Base-by-base conservation (phyloP, 2,888 invertebrate genomes). In the Clitarchus hookeri region DNA sequence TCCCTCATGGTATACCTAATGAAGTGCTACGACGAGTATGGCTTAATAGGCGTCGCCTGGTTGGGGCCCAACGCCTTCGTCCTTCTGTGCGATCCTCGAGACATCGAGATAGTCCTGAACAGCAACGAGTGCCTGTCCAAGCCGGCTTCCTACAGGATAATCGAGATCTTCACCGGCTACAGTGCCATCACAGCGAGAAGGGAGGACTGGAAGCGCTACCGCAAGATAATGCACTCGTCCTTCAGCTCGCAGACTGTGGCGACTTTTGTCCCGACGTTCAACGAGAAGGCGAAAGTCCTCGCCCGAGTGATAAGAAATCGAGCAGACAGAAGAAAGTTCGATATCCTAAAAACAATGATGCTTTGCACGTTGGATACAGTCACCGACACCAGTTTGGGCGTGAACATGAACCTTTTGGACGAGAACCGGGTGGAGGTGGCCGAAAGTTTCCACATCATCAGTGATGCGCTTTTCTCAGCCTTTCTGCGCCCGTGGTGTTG, bases 291-390 rank as follows among this genome's bases (percentile, higher is more conserved):
- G 23, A 44, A 53, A 25, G 79, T 85, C 44, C 82, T 87, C 26
- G 65, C 86, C 53, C 44, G 78, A 19, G 85, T 84, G 16, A 36
- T 87, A 25, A 23, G 44, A 23, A 44, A 27, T 23, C 26, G 26
- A 23, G 84, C 85, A 13, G 84, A 84, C 65, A 86, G 85, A 19
- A 53, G 16, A 13, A 54, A 54, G 19, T 85, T 85, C n/a, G 83
- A 87, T 77, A 54, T 86, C 54, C 54, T 82, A 25, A 85, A 77
- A 36, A 54, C 83, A 1, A 84, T 87, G 44, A 85, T 87, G 48
- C 84, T 88, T 36, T 88, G 88, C 9, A 87, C 88, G 13, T 78
- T 88, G 86, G 88, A 88, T 78, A 87, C 87, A 25, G 88, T 88
- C 0, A 87, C 87, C 0, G 87, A 86, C 78, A 88, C 87, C 13